Conservation (phyloP, 2,113 vertebrate species). For the Tetrax tetrax region DNA sequence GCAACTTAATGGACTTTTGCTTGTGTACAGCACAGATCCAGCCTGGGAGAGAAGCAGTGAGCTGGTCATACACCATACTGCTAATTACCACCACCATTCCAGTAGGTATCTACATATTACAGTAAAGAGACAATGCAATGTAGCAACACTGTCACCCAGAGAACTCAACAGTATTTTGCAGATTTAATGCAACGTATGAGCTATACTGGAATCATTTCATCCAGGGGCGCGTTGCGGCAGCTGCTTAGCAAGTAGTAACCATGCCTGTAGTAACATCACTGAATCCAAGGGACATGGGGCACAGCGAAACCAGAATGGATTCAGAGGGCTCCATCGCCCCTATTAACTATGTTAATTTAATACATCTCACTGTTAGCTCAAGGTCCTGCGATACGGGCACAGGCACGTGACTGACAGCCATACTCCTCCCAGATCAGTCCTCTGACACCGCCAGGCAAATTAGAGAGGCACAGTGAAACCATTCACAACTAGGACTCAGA, state of each 20-base stretch:
- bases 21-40: not conserved
- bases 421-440: not conserved
- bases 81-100: not conserved
- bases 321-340: not conserved
- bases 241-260: not conserved
- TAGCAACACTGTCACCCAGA: not conserved
- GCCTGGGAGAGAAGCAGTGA: not conserved
- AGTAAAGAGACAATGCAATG: rapidly evolving
- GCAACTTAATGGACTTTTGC: not conserved
- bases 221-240: rapidly evolving
- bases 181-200: not conserved
- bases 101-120: not conserved
- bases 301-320: not conserved
- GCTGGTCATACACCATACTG: not conserved
- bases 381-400: not conserved
- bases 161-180: not conserved
- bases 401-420: not conserved
- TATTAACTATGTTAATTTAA: no score
- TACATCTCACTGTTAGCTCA: not conserved
- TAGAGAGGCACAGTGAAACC: not conserved
- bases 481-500: not conserved
- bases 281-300: not conserved
- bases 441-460: not conserved
- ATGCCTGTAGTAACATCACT: not conserved
- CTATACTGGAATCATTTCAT: not conserved